Conservation (phyloP, 2,888 invertebrate genomes). For the Microplitis deprimator region DNA sequence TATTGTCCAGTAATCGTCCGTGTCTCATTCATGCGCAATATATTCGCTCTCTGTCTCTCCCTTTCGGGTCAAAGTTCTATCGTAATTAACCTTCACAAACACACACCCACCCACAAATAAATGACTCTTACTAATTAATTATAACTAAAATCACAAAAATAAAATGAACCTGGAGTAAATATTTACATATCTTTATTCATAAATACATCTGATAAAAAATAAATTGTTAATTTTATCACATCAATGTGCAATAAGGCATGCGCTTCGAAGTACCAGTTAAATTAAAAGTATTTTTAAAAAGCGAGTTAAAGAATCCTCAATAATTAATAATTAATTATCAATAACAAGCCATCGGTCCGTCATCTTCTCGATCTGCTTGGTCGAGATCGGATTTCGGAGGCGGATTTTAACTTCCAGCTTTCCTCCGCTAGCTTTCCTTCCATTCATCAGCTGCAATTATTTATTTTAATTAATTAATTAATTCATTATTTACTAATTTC, state of each 20-base stretch:
- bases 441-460: constrained; percentile 84
- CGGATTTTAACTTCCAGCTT: constrained; percentile 91
- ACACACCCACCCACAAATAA: neutral
- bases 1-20: constrained; percentile 70
- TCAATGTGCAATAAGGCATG: constrained; percentile 15
- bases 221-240: constrained; percentile 16
- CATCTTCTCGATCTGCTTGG: constrained; percentile 90
- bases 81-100: constrained; percentile 10
- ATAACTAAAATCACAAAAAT: neutral
- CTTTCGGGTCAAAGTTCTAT: constrained; percentile 15
- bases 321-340: constrained; percentile 73
- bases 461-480: constrained; percentile 21
- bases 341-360: constrained; percentile 95
- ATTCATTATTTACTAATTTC: constrained; percentile 30
- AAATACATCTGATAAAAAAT: constrained; percentile 28
- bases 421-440: constrained; percentile 89
- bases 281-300: neutral
- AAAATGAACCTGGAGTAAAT: neutral
- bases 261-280: neutral
- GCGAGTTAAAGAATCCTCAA: neutral
- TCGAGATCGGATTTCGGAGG: constrained; percentile 87
- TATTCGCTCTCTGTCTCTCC: constrained; percentile 8
- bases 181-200: constrained; percentile 26
- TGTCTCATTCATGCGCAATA: constrained; percentile 45
- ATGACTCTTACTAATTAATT: neutral